Conservation (phyloP, 1,140 invertebrate species). For the Drosophila subobscura region DNA sequence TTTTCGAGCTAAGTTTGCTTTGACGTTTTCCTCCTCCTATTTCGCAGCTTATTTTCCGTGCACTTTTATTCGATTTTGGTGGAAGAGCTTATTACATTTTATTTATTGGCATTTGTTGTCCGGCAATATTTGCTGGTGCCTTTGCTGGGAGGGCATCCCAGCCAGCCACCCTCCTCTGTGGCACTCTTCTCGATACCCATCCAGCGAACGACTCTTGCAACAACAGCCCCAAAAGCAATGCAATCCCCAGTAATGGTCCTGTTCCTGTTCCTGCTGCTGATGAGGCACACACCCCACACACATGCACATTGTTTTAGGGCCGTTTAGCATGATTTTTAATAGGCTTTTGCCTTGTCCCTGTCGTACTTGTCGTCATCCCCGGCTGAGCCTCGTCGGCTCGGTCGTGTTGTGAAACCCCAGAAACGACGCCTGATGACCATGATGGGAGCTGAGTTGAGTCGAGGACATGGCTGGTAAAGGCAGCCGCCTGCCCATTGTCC, state of each 20-base stretch:
- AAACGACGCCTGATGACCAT: slow-evolving; percentile 45
- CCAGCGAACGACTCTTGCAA: too few species aligned
- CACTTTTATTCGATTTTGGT: slow-evolving; percentile 55
- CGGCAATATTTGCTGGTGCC: too few species aligned
- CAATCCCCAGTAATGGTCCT: too few species aligned
- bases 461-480: not conserved
- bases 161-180: too few species aligned
- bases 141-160: too few species aligned
- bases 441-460: slow-evolving; percentile 23
- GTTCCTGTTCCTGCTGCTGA: not conserved
- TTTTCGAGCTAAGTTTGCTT: slow-evolving; percentile 49
- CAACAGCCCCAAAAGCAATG: slow-evolving; percentile 1
- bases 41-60: slow-evolving; percentile 23
- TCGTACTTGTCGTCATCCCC: slow-evolving; percentile 38
- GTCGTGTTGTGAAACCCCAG: slow-evolving; percentile 53
- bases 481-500: slow-evolving; percentile 29
- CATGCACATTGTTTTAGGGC: slow-evolving; percentile 74
- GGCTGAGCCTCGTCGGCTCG: slow-evolving; percentile 40
- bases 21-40: slow-evolving; percentile 27
- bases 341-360: slow-evolving; percentile 65
- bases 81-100: slow-evolving; percentile 63
- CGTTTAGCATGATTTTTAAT: slow-evolving; percentile 79
- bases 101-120: slow-evolving; percentile 51
- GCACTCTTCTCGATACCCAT: too few species aligned
- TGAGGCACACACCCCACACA: slow-evolving; percentile 1